Evolutionary conservation across 2,888 invertebrate species (phyloP), one percentile per base, ranked within the genome.

Genomic region (Euzetes globulus): DNA sequence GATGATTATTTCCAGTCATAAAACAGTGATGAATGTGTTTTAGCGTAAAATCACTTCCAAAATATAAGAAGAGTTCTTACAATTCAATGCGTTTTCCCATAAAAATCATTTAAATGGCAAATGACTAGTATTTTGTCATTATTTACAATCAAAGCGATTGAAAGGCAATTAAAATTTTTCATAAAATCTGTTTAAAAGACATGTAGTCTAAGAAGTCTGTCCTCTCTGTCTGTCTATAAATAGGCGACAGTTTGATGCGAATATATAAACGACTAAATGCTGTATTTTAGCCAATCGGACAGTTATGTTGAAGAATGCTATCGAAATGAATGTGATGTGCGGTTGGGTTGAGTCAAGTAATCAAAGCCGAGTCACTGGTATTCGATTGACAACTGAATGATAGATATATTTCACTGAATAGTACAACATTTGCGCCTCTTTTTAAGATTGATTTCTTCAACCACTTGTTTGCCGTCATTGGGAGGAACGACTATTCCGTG

Each of bases 341-440:
- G 25, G 37, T 22, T 70, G 37, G 63, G 63, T 13, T 63, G 47
- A 70, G n/a, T 47, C 6, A 4, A 47, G 70, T 70, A 13, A 13
- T 70, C 47, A 70, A 25, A n/a, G 22, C 27, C 58, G 2, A 29
- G 22, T 25, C 37, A 47, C 6, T 37, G 63, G 19, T n/a, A 17
- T 29, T 27, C 22, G 33, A 63, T 19, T 33, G 13, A 63, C 41
- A 13, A 63, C 1, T 11, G 37, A 70, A 27, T 25, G 71, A 29
- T 50, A 27, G 71, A 29, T 50, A 27, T 65, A 58, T 50, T 25
- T 77, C 78, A 79, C 72, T 78, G 68, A 72, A 74, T 80, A 45
- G 77, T 91, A 87, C 94, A 94, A 87, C 94, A 94, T 84, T 91
- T 90, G 88, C 93, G 91, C 86, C 93, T 94, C 87, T 94, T 94